These are phyloP conservation scores for Gouania willdenowi DNA, from an alignment of 2,797 vertebrate species.

Conservation along the genomic window DNA sequence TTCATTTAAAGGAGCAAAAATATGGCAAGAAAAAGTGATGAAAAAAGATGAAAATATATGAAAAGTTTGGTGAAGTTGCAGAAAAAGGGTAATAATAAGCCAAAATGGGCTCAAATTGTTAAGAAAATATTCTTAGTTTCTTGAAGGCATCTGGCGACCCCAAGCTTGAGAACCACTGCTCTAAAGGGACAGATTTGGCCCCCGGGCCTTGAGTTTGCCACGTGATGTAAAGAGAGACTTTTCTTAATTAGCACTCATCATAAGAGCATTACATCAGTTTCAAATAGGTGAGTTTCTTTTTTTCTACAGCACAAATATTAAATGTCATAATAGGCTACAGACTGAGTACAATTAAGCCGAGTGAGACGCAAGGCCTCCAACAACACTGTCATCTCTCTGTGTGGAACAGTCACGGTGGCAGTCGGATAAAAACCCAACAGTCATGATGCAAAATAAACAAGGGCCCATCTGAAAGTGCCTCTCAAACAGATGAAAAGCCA, in stretches of 20 bases:
- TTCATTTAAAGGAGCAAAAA: too few species aligned
- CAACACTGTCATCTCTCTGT: slow-evolving; percentile 47
- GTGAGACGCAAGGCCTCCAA: slow-evolving; percentile 40
- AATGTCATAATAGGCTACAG: slow-evolving; percentile 44
- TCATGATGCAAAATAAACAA: slow-evolving; percentile 41
- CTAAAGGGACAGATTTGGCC: too few species aligned
- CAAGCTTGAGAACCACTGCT: too few species aligned
- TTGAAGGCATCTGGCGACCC: too few species aligned
- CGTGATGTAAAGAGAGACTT: too few species aligned
- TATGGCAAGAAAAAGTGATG: too few species aligned
- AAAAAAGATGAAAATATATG: too few species aligned
- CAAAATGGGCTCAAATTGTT: too few species aligned
- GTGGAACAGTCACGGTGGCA: slow-evolving; percentile 31
- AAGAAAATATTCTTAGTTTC: too few species aligned
- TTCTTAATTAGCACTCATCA: slow-evolving; percentile 61
- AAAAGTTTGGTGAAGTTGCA: too few species aligned
- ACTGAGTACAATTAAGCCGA: slow-evolving; percentile 49
- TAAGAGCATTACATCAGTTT: slow-evolving; percentile 38
- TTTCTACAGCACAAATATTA: slow-evolving; percentile 36
- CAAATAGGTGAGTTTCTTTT: slow-evolving; percentile 46
- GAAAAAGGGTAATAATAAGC: too few species aligned
- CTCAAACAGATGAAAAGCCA: slow-evolving; percentile 60
- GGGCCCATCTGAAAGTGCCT: slow-evolving; percentile 37
- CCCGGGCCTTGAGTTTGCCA: too few species aligned
- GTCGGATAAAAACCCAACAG: slow-evolving; percentile 32